Evolutionary conservation across 2,888 invertebrate species (phyloP).

Genomic region (Scaptomyza parva): DNA sequence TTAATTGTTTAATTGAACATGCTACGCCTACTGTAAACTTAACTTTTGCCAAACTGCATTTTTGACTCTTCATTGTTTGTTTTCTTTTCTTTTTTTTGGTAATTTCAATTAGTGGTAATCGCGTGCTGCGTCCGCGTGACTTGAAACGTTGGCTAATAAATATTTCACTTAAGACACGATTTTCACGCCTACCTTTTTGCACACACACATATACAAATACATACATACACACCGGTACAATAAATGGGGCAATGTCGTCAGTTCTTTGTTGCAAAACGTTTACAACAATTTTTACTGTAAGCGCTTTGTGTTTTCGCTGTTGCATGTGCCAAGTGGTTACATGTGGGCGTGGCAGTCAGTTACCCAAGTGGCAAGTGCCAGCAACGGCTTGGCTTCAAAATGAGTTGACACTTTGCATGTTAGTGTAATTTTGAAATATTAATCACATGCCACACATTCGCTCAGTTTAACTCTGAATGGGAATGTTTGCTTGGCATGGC

Average conservation of each 20-base stretch:
- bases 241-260: slow-evolving; percentile 33
- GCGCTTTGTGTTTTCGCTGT: slow-evolving; percentile 55
- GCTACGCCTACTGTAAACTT: not conserved
- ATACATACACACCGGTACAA: not conserved
- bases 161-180: slow-evolving; percentile 79
- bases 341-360: slow-evolving; percentile 32
- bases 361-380: slow-evolving; percentile 26
- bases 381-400: slow-evolving; percentile 55
- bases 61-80: not conserved
- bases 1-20: slow-evolving; percentile 2
- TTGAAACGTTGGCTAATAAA: slow-evolving; percentile 73
- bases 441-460: slow-evolving; percentile 70
- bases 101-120: slow-evolving; percentile 69
- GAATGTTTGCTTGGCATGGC: slow-evolving; percentile 61
- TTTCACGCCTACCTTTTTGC: slow-evolving; percentile 73
- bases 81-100: slow-evolving; percentile 10
- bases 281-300: slow-evolving; percentile 69
- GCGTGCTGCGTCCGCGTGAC: slow-evolving; percentile 74
- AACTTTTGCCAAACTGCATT: not conserved
- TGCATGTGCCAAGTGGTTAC: slow-evolving; percentile 45
- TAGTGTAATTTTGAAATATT: slow-evolving; percentile 80
- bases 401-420: slow-evolving; percentile 81
- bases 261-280: slow-evolving; percentile 70
- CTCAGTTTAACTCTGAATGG: slow-evolving; percentile 36
- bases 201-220: not conserved